These are phyloP conservation scores for Marasmarcha lunaedactyla DNA, from an alignment of 2,888 invertebrate species.

Conservation along the genomic window DNA sequence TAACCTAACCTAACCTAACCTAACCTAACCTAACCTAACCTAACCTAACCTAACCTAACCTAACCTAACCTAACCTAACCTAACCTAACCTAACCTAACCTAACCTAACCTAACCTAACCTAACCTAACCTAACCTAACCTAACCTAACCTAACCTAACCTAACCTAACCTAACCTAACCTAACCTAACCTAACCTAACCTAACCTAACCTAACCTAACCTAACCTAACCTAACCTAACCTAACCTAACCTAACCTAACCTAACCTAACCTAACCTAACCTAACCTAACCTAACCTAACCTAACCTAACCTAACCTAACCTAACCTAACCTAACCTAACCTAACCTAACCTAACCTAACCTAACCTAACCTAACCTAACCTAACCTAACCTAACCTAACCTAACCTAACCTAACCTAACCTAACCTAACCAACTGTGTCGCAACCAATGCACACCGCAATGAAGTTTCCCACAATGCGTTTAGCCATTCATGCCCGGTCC, in stretches of 20 bases:
- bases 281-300: slow-evolving; percentile 8
- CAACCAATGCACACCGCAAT: too few species aligned
- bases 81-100: slow-evolving; percentile 9
- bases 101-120: slow-evolving; percentile 9
- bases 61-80: slow-evolving; percentile 13
- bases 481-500: too few species aligned
- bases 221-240: slow-evolving; percentile 8
- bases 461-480: too few species aligned
- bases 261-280: slow-evolving; percentile 8
- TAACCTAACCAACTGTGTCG: slow-evolving; percentile 12
- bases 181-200: slow-evolving; percentile 7
- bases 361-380: slow-evolving; percentile 16
- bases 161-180: slow-evolving; percentile 10
- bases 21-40: slow-evolving; percentile 12
- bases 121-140: slow-evolving; percentile 11
- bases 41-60: slow-evolving; percentile 16
- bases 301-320: slow-evolving; percentile 4
- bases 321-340: slow-evolving; percentile 12
- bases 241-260: slow-evolving; percentile 8
- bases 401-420: slow-evolving; percentile 15
- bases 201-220: slow-evolving; percentile 8
- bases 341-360: slow-evolving; percentile 14
- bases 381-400: slow-evolving; percentile 15
- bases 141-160: slow-evolving; percentile 12
- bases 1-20: neutral